Conservation (phyloP, 2,888 invertebrate species). For the Synanthedon formicaeformis region DNA sequence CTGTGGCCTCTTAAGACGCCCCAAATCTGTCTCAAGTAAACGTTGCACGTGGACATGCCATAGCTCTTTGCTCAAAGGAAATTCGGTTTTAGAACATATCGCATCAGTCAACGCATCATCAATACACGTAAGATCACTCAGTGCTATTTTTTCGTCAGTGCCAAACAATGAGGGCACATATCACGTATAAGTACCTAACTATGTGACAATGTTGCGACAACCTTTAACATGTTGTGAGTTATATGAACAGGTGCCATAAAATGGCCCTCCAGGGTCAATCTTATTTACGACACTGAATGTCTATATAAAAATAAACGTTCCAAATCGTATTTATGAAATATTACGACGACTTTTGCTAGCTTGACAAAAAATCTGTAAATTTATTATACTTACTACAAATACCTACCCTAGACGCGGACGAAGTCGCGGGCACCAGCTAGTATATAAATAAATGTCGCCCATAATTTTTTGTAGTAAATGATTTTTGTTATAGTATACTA, state of each 20-base stretch:
- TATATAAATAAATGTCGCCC: too few relatives aligned
- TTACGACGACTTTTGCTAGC: too few relatives aligned
- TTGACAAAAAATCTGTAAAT: too few relatives aligned
- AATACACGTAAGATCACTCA: constrained; percentile 26
- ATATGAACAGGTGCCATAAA: constrained; percentile 39
- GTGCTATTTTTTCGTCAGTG: constrained; percentile 34
- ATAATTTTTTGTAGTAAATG: too few relatives aligned
- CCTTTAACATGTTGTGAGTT: constrained; percentile 21
- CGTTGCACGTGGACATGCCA: neutral
- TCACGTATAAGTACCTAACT: constrained; percentile 9
- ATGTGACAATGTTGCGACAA: constrained; percentile 25
- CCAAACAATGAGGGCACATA: constrained; percentile 46
- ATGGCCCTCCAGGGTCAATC: constrained; percentile 27
- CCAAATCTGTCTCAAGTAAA: too few relatives aligned
- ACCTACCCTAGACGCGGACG: too few relatives aligned
- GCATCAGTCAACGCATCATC: constrained; percentile 17
- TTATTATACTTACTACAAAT: too few relatives aligned
- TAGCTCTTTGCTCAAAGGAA: constrained; percentile 2
- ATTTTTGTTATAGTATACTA: too few relatives aligned
- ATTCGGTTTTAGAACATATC: neutral
- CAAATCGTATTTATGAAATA: too few relatives aligned
- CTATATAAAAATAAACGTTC: constrained; percentile 1
- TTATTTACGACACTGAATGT: constrained; percentile 4
- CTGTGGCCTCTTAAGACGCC: too few relatives aligned
- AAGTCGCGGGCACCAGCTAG: too few relatives aligned